Conservation (phyloP, 2,888 invertebrate species). For the Pseudoips prasinana region DNA sequence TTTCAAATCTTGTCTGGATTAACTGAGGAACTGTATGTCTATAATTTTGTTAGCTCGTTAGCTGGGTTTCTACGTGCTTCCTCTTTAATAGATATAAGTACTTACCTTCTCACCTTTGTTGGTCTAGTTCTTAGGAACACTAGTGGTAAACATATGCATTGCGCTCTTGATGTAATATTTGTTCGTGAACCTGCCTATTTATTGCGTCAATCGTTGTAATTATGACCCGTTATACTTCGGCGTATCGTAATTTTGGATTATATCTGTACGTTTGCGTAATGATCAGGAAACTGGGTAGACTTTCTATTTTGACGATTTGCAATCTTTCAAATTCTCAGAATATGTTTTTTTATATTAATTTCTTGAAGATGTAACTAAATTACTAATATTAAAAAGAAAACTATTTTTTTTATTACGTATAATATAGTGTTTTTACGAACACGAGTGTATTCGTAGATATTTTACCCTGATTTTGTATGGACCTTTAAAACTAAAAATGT, state of each 20-base stretch:
- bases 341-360: no score
- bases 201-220: slow-evolving; percentile 38
- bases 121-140: slow-evolving; percentile 19
- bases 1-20: no score
- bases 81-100: slow-evolving; percentile 23
- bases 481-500: no score
- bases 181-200: slow-evolving; percentile 34
- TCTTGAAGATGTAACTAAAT: no score
- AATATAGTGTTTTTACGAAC: no score
- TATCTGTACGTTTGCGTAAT: slow-evolving; percentile 16
- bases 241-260: slow-evolving; percentile 27
- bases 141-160: slow-evolving; percentile 26
- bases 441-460: no score
- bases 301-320: no score
- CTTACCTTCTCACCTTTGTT: slow-evolving; percentile 14
- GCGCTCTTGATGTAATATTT: slow-evolving; percentile 29
- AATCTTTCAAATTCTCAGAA: no score
- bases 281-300: not conserved
- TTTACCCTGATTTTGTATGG: no score
- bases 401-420: no score
- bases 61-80: slow-evolving; percentile 20
- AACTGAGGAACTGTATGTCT: not conserved
- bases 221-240: slow-evolving; percentile 29
- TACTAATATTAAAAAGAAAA: no score
- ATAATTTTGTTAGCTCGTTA: slow-evolving; percentile 23